phyloP scores from a whole-genome alignment of 2,888 invertebrate genomes.

The Thymelicus lineola region DNA sequence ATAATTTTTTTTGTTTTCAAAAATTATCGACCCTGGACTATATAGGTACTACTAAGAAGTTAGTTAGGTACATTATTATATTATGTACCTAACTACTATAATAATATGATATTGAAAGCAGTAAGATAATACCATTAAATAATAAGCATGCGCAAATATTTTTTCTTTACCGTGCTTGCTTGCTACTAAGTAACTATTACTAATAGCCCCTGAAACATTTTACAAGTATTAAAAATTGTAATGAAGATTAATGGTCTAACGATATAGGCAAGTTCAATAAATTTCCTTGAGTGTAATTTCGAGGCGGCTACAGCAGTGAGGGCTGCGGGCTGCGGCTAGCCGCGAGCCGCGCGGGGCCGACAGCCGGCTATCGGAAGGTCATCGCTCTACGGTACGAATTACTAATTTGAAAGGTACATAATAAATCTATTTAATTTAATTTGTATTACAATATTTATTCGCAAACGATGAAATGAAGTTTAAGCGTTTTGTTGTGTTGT shows the following conservation, averaged over 20 bases:
- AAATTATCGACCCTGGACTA: too few relatives aligned
- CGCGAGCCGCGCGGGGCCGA: not conserved
- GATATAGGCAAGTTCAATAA: constrained; percentile 7
- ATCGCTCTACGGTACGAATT: constrained; percentile 18
- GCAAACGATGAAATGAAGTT: too few relatives aligned
- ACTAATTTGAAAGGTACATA: constrained; percentile 2
- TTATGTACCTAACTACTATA: too few relatives aligned
- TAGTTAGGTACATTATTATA: too few relatives aligned
- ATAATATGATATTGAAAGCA: too few relatives aligned
- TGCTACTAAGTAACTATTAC: not conserved
- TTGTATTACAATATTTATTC: too few relatives aligned
- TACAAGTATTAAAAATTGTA: constrained; percentile 1
- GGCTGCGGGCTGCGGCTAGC: not conserved
- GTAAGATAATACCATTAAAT: too few relatives aligned
- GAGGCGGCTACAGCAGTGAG: not conserved
- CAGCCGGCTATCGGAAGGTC: constrained; percentile 17
- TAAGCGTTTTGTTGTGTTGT: too few relatives aligned
- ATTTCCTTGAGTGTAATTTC: constrained; percentile 5
- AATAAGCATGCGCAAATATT: not conserved
- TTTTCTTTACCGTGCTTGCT: not conserved
- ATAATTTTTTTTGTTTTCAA: too few relatives aligned
- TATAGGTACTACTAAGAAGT: too few relatives aligned
- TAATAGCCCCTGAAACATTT: not conserved
- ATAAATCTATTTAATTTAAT: too few relatives aligned
- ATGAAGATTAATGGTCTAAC: constrained; percentile 19